Base-by-base conservation (phyloP, 2,113 vertebrate genomes). In the Mirounga angustirostris region DNA sequence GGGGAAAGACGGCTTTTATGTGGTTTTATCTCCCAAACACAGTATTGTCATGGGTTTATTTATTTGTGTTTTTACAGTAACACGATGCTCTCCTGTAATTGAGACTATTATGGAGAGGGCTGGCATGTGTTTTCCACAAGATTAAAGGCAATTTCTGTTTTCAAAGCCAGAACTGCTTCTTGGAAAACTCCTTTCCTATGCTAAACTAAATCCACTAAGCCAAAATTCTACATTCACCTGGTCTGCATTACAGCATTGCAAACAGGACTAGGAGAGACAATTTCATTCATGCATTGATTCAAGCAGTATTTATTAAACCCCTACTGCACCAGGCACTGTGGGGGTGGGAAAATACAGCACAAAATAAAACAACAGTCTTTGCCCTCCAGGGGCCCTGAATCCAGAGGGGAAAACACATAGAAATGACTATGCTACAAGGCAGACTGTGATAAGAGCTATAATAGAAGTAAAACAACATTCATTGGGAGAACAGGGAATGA, bases 51-150 rank as follows among this genome's bases (percentile, higher is more conserved):
- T 92, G 71, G 90, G 92, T 89, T 98, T 98, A 96, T 98, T 97
- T 98, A 95, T 96, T 98, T 98, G 69, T 97, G 95, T 95, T 97
- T 96, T 98, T 93, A 96, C 85, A 97, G 97, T 98, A 98, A 97
- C 59, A 91, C 0, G 80, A 98, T 94, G 87, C 97, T 96, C 94
- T 97, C 90, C 90, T 94, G n/a, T 95, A 96, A 98, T 89, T 97
- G 96, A 94, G 92, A 98, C 94, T 92, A 97, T 96, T 97, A 95
- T 93, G 58, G 61, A 92, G 79, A 97, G 74, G 89, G 89, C 46
- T 97, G 94, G 90, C 84, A 89, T 97, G 94, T 97, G 91, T 94
- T 97, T 97, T 97, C 94, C 79, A 88, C 92, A 96, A 98, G 97
- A 98, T 97, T 97, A 98, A 98, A 97, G 97, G 84, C 92, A 97